phyloP scores from a whole-genome alignment of 2,113 vertebrate species.

The Trogon melanurus region DNA sequence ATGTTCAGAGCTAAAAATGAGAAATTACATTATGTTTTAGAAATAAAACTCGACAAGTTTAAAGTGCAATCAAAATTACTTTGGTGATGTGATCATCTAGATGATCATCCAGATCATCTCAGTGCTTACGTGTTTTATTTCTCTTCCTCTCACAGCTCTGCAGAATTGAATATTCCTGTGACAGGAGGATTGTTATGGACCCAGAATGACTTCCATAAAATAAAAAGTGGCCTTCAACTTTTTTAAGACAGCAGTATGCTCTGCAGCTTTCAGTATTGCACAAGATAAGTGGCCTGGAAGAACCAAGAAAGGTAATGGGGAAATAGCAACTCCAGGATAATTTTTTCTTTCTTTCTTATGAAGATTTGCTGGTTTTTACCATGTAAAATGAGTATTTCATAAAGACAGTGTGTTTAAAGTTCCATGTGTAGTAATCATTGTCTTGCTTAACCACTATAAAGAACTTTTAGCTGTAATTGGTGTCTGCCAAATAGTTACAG shows the following conservation, averaged over 20 bases:
- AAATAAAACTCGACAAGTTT: background rate
- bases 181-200: slow-evolving; percentile 78
- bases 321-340: background rate
- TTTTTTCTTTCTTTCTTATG: background rate
- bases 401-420: background rate
- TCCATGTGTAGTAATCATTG: background rate
- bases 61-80: background rate
- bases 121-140: background rate
- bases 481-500: background rate
- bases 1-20: background rate
- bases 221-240: slow-evolving; percentile 80
- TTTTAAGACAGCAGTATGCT: slow-evolving; percentile 63
- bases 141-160: slow-evolving; percentile 31
- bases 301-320: background rate
- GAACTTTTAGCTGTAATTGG: background rate
- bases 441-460: background rate
- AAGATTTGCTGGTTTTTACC: background rate
- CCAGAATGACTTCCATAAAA: slow-evolving; percentile 77
- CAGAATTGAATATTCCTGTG: slow-evolving; percentile 30
- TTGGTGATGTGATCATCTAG: too few relatives aligned
- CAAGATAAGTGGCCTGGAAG: background rate
- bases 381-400: background rate
- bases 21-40: background rate
- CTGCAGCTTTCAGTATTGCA: background rate
- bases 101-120: background rate